Percentiles rank a stretch among this genome's conserved stretches.
phyloP scores from a whole-genome alignment of 2,113 vertebrate genomes.

The Caranx melampygus region DNA sequence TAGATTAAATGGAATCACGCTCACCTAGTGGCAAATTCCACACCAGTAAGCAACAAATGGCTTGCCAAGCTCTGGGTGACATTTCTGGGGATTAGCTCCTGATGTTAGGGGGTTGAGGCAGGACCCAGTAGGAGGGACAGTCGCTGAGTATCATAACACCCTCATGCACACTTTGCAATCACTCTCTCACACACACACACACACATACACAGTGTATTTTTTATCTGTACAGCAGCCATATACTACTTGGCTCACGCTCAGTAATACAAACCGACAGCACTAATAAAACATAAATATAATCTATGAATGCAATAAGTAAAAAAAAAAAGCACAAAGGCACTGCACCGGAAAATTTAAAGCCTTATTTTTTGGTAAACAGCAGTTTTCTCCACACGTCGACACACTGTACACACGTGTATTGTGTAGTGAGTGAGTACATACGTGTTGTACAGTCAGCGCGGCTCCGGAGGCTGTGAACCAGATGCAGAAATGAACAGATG shows the following conservation, averaged over 20 bases:
- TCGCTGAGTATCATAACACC: constrained; percentile 46
- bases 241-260: neutral
- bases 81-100: constrained; percentile 76
- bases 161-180: neutral
- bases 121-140: constrained; percentile 65
- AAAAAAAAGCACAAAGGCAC: neutral
- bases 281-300: neutral
- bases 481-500: constrained; percentile 45
- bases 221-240: neutral
- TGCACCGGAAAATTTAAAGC: neutral
- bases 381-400: neutral
- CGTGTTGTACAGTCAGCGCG: neutral
- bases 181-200: neutral
- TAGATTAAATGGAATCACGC: constrained; percentile 79
- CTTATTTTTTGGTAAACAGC: neutral
- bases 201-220: neutral
- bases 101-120: constrained; percentile 60
- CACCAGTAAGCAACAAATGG: constrained; percentile 79
- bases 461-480: neutral
- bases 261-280: neutral
- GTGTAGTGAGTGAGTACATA: constrained; percentile 12
- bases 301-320: neutral
- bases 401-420: neutral
- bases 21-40: constrained; percentile 78
- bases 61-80: constrained; percentile 71